Evolutionary conservation across 2,113 vertebrate genomes (phyloP), one percentile per base, ranked within the genome.

Genomic region (Chlorodrepanis virens): DNA sequence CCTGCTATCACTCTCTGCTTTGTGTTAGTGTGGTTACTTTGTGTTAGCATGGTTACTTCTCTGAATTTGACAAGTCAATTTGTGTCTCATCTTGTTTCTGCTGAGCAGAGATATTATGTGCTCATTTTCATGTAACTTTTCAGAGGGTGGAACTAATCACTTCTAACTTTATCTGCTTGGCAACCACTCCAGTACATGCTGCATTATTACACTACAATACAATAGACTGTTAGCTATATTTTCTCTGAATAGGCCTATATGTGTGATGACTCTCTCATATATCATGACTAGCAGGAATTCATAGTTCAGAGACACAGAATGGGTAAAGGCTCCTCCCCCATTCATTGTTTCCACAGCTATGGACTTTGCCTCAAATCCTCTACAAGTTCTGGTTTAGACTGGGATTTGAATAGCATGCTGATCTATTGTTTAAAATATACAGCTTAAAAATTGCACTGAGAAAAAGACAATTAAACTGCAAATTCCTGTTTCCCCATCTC

Each of bases 221-320:
- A 78, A 25, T 18, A 50, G 49, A 64, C 8, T 86, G 9, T 83
- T 85, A 69, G 27, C 45, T 86, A 4, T 28, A 60, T 83, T 85
- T 80, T 39, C 17, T 60, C 68, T 35, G 54, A 92, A 82, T 10
- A 76, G 16, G 6, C 8, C 57, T 85, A 15, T 15, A 6, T 12
- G 2, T 72, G 18, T 14, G 54, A 69, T 21, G 16, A 56, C 20
- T 87, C 31, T 54, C 20, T 27, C 0, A 0, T 35, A 64, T 14
- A 83, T 8, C 15, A 10, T 17, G 12, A 64, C 64, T 35, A 88
- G 37, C 35, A 67, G 31, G 44, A 81, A 67, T 57, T 87, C 8
- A 53, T 5, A 64, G 35, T n/a, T 77, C 27, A 77, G 56, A 63
- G 35, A 49, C 31, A 35, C 15, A 83, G 49, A 77, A 56, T 33